Evolutionary conservation across 2,113 vertebrate species (phyloP).

Genomic region (Hyperoodon ampullatus): DNA sequence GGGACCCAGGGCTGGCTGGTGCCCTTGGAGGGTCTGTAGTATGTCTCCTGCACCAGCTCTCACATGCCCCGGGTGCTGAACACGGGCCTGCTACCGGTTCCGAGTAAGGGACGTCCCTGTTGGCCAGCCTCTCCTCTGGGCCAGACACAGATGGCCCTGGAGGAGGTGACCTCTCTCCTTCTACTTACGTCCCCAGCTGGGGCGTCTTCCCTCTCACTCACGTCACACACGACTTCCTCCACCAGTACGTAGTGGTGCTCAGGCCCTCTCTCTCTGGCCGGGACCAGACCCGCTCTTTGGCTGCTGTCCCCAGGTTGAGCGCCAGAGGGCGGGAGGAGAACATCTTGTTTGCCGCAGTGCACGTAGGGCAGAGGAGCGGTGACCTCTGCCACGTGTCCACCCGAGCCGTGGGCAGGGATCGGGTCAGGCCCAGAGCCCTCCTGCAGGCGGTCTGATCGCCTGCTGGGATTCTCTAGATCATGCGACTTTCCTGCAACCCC

Average conservation of each 20-base stretch:
- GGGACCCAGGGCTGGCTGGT: not conserved
- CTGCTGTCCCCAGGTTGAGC: constrained; percentile 44
- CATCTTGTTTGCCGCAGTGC: constrained; percentile 53
- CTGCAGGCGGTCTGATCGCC: constrained; percentile 11
- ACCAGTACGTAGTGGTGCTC: constrained; percentile 86
- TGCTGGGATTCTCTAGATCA: not conserved
- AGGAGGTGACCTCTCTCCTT: not conserved
- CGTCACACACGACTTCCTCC: constrained; percentile 78
- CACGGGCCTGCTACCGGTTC: not conserved
- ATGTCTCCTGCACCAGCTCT: not conserved
- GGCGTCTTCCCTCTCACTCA: constrained; percentile 48
- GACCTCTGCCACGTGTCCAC: constrained; percentile 19
- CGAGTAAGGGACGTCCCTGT: not conserved
- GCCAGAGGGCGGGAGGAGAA: constrained; percentile 37
- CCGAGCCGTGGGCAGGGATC: not conserved
- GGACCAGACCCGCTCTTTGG: not conserved
- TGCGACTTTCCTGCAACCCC: not conserved
- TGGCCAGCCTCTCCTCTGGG: not conserved
- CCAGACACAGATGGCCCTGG: not conserved
- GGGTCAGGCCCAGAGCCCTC: constrained; percentile 42
- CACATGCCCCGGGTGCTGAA: not conserved
- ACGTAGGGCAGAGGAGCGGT: not conserved
- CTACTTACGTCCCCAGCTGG: constrained; percentile 24
- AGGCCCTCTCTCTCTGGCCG: not conserved
- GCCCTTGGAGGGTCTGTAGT: not conserved